Percentiles rank a stretch among this genome's conserved stretches.
Evolutionary conservation across 2,113 vertebrate species (phyloP).

Genomic region (Antennarius striatus): DNA sequence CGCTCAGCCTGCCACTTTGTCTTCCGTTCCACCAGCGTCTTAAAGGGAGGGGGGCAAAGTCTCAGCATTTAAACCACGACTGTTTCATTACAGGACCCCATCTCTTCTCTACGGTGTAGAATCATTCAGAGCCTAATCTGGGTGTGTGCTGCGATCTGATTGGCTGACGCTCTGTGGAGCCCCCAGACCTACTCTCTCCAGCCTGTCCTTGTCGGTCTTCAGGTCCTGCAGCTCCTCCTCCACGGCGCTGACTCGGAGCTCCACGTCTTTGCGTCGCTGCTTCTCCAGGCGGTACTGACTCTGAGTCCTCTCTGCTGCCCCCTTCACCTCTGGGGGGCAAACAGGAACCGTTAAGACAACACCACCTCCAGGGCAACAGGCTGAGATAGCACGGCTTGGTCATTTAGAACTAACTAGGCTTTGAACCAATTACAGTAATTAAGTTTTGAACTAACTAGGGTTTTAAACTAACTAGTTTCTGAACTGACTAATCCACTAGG

Average conservation of each 20-base stretch:
- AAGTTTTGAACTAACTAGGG: no score
- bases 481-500: no score
- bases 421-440: no score
- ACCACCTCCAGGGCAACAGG: no score
- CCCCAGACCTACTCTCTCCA: constrained; percentile 82
- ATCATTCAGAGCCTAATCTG: no score
- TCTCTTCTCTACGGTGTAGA: not conserved
- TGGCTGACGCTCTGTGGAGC: no score
- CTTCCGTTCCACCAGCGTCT: constrained; percentile 90
- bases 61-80: not conserved
- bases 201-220: constrained; percentile 83
- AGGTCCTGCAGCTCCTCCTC: constrained; percentile 90
- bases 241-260: constrained; percentile 78
- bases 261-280: constrained; percentile 87
- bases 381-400: no score
- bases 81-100: not conserved
- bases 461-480: no score
- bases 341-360: not conserved
- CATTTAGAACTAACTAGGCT: no score
- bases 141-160: no score
- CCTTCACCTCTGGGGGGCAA: constrained; percentile 82
- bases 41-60: not conserved
- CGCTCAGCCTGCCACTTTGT: constrained; percentile 88
- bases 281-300: constrained; percentile 85
- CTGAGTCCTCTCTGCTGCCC: constrained; percentile 80